phyloP scores from a whole-genome alignment of 2,797 vertebrate species.

The Hoplostethus mediterraneus region DNA sequence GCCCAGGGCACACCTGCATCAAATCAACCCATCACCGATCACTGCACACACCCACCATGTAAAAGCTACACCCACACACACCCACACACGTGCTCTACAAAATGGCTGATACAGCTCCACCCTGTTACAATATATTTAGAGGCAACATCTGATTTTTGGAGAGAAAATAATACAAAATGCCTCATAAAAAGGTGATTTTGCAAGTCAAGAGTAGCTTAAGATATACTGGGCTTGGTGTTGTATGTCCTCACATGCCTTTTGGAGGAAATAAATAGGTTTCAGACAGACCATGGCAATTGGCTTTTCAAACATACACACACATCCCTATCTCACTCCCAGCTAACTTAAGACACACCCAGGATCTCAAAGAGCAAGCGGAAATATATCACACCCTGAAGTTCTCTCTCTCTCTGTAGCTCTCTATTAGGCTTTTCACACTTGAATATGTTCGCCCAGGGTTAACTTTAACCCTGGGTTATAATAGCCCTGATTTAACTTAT shows the following conservation, averaged over 20 bases:
- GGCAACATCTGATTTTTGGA: constrained; percentile 21
- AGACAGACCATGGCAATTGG: background rate
- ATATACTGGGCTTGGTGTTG: constrained; percentile 15
- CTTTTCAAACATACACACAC: background rate
- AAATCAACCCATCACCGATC: no score
- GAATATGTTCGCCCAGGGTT: no score
- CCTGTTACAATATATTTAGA: no score
- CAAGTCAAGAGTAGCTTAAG: constrained; percentile 15
- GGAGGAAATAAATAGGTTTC: constrained; percentile 1
- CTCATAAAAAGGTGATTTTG: constrained; percentile 29
- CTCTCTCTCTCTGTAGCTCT: background rate
- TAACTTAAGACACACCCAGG: background rate
- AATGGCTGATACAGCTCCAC: no score
- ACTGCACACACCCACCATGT: no score
- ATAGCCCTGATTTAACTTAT: no score
- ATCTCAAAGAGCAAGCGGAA: no score
- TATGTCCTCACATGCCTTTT: constrained; percentile 50
- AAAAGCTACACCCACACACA: no score
- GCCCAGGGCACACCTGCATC: no score
- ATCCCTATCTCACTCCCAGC: background rate
- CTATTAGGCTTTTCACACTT: no score
- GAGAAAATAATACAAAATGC: constrained; percentile 9
- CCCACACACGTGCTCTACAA: no score
- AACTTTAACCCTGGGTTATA: no score
- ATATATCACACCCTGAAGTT: background rate